Evolutionary conservation across 1,140 invertebrate genomes (phyloP).

Genomic region (Drosophila saltans): DNA sequence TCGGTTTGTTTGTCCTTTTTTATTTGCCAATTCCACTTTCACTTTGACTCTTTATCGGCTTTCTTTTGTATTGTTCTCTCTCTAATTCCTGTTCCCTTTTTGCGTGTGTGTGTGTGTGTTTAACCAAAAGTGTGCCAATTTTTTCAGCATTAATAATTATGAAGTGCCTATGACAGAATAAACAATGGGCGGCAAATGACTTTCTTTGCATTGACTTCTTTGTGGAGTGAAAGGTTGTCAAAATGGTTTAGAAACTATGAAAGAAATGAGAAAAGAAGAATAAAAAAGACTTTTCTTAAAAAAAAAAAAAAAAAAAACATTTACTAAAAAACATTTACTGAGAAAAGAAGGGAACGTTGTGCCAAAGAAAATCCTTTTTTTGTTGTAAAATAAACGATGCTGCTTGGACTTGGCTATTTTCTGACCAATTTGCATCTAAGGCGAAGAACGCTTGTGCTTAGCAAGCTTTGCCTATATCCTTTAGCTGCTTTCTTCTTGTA

Average conservation of each 20-base stretch:
- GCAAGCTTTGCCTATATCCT: too few relatives aligned
- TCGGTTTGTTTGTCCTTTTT: slow-evolving; percentile 24
- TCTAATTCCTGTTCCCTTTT: slow-evolving; percentile 35
- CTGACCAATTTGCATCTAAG: too few relatives aligned
- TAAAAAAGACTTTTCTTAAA: not conserved
- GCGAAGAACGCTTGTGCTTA: too few relatives aligned
- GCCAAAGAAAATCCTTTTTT: too few relatives aligned
- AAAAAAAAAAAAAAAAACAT: too few relatives aligned
- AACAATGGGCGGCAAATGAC: slow-evolving; percentile 34
- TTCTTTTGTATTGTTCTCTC: slow-evolving; percentile 11
- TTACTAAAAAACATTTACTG: too few relatives aligned
- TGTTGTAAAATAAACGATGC: too few relatives aligned
- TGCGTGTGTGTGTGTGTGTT: slow-evolving; percentile 3
- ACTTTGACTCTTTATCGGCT: slow-evolving; percentile 49
- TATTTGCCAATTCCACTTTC: slow-evolving; percentile 64
- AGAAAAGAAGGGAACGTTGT: too few relatives aligned
- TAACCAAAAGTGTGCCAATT: slow-evolving; percentile 68
- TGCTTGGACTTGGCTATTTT: too few relatives aligned
- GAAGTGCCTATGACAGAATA: slow-evolving; percentile 65
- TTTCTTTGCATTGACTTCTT: slow-evolving; percentile 23
- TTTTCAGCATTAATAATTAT: slow-evolving; percentile 64
- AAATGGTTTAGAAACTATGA: not conserved
- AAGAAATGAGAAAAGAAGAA: not conserved
- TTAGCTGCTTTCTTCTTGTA: too few relatives aligned
- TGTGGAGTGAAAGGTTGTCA: not conserved